phyloP scores from a whole-genome alignment of 1,140 invertebrate genomes.

The Chironomus tepperi region DNA sequence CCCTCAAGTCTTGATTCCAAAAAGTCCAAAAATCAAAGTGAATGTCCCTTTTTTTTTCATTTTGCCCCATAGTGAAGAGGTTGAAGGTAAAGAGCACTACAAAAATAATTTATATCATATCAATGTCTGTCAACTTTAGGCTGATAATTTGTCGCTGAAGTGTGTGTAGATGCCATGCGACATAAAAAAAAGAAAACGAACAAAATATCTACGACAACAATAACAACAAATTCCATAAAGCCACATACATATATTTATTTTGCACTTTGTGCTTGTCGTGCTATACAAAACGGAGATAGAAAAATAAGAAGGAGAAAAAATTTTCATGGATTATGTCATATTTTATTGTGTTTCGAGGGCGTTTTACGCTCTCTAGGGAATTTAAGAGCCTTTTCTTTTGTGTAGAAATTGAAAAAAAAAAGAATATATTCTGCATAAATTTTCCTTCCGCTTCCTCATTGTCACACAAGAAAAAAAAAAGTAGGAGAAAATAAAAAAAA shows the following conservation, averaged over 20 bases:
- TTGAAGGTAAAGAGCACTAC: background rate
- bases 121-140: constrained; percentile 22
- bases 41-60: too few species aligned
- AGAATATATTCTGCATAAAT: background rate
- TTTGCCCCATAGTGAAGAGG: too few species aligned
- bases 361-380: background rate
- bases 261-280: constrained; percentile 1
- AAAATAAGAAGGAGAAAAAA: background rate
- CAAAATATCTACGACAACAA: background rate
- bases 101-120: constrained; percentile 23
- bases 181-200: background rate
- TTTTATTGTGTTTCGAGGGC: constrained; percentile 1
- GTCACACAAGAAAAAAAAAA: background rate
- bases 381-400: background rate
- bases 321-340: constrained; percentile 13
- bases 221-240: too few species aligned
- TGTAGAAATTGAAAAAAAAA: background rate
- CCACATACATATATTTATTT: background rate
- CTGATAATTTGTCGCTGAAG: constrained; percentile 23
- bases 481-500: too few species aligned
- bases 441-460: background rate
- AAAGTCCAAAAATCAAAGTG: too few species aligned
- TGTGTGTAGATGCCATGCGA: background rate
- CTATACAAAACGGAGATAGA: background rate
- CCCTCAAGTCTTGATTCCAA: too few species aligned